Evolutionary conservation across 2,113 vertebrate species (phyloP).

Genomic region (Trematocara macrostoma): DNA sequence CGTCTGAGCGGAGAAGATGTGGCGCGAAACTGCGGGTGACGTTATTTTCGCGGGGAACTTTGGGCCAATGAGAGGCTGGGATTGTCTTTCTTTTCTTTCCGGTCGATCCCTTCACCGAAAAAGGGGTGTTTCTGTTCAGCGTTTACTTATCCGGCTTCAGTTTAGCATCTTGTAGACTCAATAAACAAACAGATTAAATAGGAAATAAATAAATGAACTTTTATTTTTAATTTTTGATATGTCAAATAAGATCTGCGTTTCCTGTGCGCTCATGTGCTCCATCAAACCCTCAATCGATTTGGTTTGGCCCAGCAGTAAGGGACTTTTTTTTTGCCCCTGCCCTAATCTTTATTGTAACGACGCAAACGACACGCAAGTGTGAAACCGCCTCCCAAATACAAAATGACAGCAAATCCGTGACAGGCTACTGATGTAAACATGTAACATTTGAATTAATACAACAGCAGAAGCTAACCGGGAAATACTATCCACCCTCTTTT

Average conservation of each 20-base stretch:
- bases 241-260: background rate
- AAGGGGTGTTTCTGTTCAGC: background rate
- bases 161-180: fast-evolving
- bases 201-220: fast-evolving
- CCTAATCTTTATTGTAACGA: background rate
- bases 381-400: background rate
- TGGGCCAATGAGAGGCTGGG: constrained; percentile 42
- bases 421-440: background rate
- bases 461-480: background rate
- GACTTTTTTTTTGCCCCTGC: background rate
- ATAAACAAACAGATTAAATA: fast-evolving
- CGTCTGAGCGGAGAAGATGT: constrained; percentile 4
- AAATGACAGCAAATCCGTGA: background rate
- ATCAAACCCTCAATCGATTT: background rate
- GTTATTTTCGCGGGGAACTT: constrained; percentile 72
- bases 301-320: constrained; percentile 9
- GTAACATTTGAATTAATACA: background rate
- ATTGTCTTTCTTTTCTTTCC: background rate
- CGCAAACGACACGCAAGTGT: background rate
- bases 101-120: background rate
- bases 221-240: background rate
- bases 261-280: fast-evolving
- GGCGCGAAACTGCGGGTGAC: constrained; percentile 74
- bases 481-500: background rate
- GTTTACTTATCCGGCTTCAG: fast-evolving